Base-by-base conservation (phyloP, 2,797 vertebrate genomes). In the Kryptolebias ocellatus region DNA sequence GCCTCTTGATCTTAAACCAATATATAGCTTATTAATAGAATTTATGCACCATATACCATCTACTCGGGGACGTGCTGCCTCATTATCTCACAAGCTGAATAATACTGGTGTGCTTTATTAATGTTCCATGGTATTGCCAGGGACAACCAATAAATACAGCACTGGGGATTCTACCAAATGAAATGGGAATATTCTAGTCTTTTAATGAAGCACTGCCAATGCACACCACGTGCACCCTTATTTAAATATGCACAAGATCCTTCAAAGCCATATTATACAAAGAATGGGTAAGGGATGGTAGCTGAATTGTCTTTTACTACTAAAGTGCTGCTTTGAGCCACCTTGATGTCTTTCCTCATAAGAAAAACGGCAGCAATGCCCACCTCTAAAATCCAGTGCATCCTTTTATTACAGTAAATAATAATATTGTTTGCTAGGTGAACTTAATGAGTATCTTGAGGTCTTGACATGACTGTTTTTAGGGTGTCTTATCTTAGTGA, bases 11-110 rank as follows among this genome's bases (percentile, higher is more conserved):
- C 80, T 90, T 90, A 87, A 90, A 91, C 86, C 85, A 89, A 91
- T 90, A 89, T 80, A 85, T 76, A 81, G 86, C 92, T 90, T 91
- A 92, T 93, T 92, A 92, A 91, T 91, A 88, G 70, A 93, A 92
- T 93, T 89, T 90, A 92, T 91, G 89, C 90, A 79, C 80, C 67
- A 83, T 85, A 87, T 89, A 89, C 76, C 62, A 34, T 85, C 76
- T 86, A 88, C 79, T 84, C 71, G 5, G 79, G 78, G 78, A 85
- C 42, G 44, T 37, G 79, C 69, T 71, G 71, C 80, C 89, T 93
- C 92, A 92, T 93, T 91, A 93, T 87, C 81, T 67, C 78, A 80
- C 84, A 67, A 73, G 83, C 87, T 81, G 87, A 88, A 89, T 84
- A 74, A 90, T 89, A 90, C 88, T 84, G 84, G 74, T 89, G 76